Evolutionary conservation across 2,797 vertebrate species (phyloP).

Genomic region (Neosilurus hyrtlii): DNA sequence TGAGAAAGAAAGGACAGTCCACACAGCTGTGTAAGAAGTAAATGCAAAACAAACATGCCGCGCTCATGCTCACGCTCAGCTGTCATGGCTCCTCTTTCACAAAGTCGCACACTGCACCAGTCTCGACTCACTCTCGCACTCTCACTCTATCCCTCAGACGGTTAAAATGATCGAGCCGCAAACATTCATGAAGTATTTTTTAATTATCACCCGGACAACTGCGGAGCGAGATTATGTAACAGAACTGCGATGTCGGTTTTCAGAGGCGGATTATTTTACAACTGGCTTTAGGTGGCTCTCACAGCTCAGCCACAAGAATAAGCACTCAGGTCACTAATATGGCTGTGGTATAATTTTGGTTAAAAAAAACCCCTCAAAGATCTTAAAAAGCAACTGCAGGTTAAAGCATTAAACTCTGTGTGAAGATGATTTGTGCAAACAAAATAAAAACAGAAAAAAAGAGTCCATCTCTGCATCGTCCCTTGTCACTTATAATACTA

Average conservation of each 20-base stretch:
- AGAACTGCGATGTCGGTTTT: slow-evolving; percentile 60
- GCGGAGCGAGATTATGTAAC: slow-evolving; percentile 71
- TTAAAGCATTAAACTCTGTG: not conserved
- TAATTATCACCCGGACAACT: slow-evolving; percentile 74
- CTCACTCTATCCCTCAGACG: too few species aligned
- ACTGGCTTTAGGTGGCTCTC: slow-evolving; percentile 27
- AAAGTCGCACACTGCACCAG: slow-evolving; percentile 62
- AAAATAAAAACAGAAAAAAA: not conserved
- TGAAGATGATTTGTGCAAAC: not conserved
- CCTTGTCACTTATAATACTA: slow-evolving; percentile 71
- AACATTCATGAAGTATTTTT: slow-evolving; percentile 63
- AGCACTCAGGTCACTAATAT: slow-evolving; percentile 64
- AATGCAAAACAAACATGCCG: slow-evolving; percentile 84
- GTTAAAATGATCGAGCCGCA: slow-evolving; percentile 56
- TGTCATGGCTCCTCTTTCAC: slow-evolving; percentile 79
- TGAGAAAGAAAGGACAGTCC: slow-evolving; percentile 79
- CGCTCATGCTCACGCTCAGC: slow-evolving; percentile 78
- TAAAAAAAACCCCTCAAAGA: too few species aligned
- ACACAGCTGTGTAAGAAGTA: slow-evolving; percentile 75
- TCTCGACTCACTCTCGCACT: slow-evolving; percentile 49
- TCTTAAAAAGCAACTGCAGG: not conserved
- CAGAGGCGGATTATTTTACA: slow-evolving; percentile 9
- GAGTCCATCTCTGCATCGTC: slow-evolving; percentile 40
- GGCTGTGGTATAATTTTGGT: not conserved
- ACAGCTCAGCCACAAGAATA: slow-evolving; percentile 33